Percentiles rank a stretch among this genome's conserved stretches.
These are phyloP conservation scores for Gopherus evgoodei DNA, from an alignment of 2,113 vertebrate genomes.

Conservation along the genomic window DNA sequence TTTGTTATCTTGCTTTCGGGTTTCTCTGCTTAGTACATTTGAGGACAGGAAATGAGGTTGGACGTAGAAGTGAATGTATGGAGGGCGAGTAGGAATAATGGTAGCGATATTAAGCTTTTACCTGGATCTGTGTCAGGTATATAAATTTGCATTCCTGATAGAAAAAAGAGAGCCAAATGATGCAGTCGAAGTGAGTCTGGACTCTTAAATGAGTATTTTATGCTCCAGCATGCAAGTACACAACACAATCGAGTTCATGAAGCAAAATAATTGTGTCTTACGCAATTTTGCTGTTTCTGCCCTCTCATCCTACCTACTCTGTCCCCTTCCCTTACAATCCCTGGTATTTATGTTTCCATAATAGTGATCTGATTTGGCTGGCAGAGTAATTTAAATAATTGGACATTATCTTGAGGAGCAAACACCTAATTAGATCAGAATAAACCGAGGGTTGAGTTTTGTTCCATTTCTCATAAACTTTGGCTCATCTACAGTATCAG, in stretches of 20 bases:
- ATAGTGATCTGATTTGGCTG: slow-evolving; percentile 71
- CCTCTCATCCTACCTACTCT: slow-evolving; percentile 4
- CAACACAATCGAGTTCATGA: neutral
- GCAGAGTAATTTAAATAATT: slow-evolving; percentile 78
- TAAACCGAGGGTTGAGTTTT: slow-evolving; percentile 67
- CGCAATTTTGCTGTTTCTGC: neutral
- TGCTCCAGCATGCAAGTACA: neutral
- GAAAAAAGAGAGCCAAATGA: rapidly evolving
- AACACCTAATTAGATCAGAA: slow-evolving; percentile 72
- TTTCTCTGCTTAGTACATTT: neutral
- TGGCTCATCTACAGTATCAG: slow-evolving; percentile 3
- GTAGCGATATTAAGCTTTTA: rapidly evolving
- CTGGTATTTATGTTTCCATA: slow-evolving; percentile 67
- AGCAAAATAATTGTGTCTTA: neutral
- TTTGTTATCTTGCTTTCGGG: neutral
- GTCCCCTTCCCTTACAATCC: slow-evolving; percentile 37
- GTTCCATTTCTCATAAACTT: slow-evolving; percentile 66
- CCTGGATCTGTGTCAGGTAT: neutral
- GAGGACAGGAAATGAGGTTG: neutral
- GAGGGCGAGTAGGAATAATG: neutral
- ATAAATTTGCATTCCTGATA: rapidly evolving
- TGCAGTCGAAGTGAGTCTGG: neutral
- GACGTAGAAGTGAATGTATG: rapidly evolving
- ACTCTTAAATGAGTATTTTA: slow-evolving; percentile 14
- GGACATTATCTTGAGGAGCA: slow-evolving; percentile 75